Conservation (phyloP, 2,888 invertebrate species). For the Lacanobia oleracea region DNA sequence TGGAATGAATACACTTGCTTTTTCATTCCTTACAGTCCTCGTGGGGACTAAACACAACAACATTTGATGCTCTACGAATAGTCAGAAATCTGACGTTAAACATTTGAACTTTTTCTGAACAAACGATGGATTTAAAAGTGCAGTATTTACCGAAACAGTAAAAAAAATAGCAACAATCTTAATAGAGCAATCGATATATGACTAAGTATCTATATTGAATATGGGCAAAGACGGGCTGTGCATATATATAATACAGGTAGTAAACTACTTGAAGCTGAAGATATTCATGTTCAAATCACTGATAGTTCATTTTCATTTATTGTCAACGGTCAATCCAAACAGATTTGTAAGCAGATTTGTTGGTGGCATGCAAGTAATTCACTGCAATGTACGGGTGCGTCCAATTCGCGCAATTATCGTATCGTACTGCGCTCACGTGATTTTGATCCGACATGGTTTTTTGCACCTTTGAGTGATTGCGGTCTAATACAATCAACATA, state of each 20-base stretch:
- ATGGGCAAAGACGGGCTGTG: background rate
- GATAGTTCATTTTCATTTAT: background rate
- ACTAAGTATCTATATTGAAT: no score
- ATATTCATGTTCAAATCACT: background rate
- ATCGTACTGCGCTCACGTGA: conserved; percentile 30
- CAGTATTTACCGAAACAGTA: no score
- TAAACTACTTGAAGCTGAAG: background rate
- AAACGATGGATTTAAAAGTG: no score
- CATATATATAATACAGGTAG: background rate
- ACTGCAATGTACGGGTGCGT: background rate
- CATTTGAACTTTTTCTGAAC: no score
- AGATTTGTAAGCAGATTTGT: conserved; percentile 4
- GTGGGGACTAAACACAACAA: no score
- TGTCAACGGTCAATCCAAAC: background rate
- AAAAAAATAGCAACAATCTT: no score
- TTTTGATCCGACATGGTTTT: conserved; percentile 23
- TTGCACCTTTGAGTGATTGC: conserved; percentile 11
- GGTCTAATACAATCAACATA: conserved; percentile 2
- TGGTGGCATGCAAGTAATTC: no score
- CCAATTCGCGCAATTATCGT: conserved; percentile 31
- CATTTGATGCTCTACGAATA: no score
- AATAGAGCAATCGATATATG: no score
- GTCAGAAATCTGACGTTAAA: background rate
- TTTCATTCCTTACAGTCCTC: background rate
- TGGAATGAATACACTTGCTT: background rate